A percentile compares a stretch with the other conserved stretches of the same genome.
phyloP scores from a whole-genome alignment of 2,113 vertebrate species.

The Felis chaus region DNA sequence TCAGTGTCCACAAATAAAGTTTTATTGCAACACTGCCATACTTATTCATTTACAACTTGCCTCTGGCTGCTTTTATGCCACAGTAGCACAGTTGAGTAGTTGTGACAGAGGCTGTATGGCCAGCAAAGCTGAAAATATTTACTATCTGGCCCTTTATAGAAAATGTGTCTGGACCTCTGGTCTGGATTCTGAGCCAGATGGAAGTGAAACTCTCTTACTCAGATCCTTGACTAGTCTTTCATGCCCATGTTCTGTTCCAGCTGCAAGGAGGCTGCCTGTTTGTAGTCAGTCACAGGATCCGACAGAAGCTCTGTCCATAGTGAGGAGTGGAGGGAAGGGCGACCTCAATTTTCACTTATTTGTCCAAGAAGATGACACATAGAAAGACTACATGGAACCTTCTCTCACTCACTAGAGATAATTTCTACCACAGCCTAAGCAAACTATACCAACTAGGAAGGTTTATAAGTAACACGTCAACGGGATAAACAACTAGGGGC shows the following conservation, averaged over 20 bases:
- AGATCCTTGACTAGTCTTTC: background rate
- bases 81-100: background rate
- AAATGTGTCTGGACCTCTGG: background rate
- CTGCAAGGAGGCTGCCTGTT: background rate
- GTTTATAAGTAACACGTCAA: rapidly evolving
- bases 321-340: background rate
- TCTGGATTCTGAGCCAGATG: background rate
- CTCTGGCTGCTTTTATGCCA: background rate
- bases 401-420: background rate
- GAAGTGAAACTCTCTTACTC: background rate
- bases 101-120: background rate
- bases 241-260: background rate
- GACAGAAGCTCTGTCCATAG: background rate
- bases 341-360: background rate
- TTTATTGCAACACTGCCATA: background rate
- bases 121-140: background rate
- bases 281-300: background rate
- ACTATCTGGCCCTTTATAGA: background rate
- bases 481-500: background rate
- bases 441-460: background rate
- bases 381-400: background rate
- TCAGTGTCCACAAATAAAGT: background rate
- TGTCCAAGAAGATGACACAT: background rate
- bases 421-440: background rate
- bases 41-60: background rate